phyloP scores from a whole-genome alignment of 2,113 vertebrate species.

The Origma solitaria region DNA sequence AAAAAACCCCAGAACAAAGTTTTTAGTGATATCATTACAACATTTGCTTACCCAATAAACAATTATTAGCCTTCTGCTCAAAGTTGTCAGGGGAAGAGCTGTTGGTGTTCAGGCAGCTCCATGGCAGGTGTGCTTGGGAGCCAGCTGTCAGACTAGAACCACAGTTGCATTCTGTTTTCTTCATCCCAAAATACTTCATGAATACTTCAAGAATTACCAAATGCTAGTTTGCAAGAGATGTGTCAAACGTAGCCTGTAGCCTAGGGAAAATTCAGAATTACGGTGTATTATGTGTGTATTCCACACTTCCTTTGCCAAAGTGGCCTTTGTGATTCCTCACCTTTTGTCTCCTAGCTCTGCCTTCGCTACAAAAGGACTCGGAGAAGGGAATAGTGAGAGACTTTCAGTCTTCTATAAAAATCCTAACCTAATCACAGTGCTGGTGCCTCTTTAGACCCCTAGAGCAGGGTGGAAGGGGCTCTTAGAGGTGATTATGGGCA shows the following conservation, averaged over 20 bases:
- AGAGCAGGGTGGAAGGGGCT: not conserved
- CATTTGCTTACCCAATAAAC: not conserved
- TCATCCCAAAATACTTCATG: too few relatives aligned
- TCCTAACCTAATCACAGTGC: not conserved
- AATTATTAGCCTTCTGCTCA: not conserved
- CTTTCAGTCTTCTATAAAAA: not conserved
- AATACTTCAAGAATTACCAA: not conserved
- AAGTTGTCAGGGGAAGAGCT: not conserved
- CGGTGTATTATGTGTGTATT: fast-evolving
- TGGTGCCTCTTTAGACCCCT: not conserved
- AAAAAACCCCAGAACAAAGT: fast-evolving
- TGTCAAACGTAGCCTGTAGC: not conserved
- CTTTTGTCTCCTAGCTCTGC: not conserved
- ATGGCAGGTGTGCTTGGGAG: not conserved
- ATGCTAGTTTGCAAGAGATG: not conserved
- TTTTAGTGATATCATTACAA: not conserved
- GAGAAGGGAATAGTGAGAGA: not conserved
- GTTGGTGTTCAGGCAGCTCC: not conserved
- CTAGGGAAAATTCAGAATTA: not conserved
- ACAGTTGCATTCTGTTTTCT: not conserved
- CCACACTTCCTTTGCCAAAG: not conserved
- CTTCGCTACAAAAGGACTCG: not conserved
- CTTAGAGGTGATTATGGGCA: not conserved
- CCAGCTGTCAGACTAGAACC: not conserved
- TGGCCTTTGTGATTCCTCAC: not conserved